Evolutionary conservation across 1,140 invertebrate species (phyloP).

Genomic region (Onthophagus taurus): DNA sequence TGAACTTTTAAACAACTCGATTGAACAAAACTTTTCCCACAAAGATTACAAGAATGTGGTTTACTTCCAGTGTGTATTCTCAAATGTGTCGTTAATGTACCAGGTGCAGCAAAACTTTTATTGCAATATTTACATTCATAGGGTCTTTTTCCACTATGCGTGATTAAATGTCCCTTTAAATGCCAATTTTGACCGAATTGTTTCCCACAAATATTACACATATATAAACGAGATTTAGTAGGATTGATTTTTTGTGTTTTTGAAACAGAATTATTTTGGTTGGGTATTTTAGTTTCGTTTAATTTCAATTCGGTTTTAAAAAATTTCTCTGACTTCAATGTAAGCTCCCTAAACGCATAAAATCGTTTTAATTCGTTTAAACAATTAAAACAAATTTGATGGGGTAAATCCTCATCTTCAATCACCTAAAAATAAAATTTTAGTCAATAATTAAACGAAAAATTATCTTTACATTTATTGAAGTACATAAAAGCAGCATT

Average conservation of each 20-base stretch:
- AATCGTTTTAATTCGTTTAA: constrained; percentile 18
- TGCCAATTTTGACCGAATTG: constrained; percentile 56
- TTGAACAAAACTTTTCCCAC: constrained; percentile 28
- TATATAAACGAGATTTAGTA: constrained; percentile 60
- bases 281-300: constrained; percentile 14
- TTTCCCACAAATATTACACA: constrained; percentile 64
- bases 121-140: constrained; percentile 15
- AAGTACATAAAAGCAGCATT: constrained; percentile 18
- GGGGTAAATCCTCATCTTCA: constrained; percentile 25
- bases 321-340: constrained; percentile 20
- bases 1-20: constrained; percentile 39
- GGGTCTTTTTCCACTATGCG: constrained; percentile 14
- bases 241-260: constrained; percentile 57
- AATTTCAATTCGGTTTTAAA: constrained; percentile 3
- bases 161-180: constrained; percentile 49
- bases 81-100: constrained; percentile 24
- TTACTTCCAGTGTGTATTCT: constrained; percentile 38
- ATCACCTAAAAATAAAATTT: constrained; percentile 19
- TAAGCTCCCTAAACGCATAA: constrained; percentile 24
- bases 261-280: constrained; percentile 25
- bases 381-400: constrained; percentile 26
- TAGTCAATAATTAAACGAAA: not conserved
- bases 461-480: constrained; percentile 13
- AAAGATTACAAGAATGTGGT: constrained; percentile 39
- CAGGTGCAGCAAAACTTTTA: constrained; percentile 22